phyloP scores from a whole-genome alignment of 2,888 invertebrate species.

The Luffia ferchaultella region DNA sequence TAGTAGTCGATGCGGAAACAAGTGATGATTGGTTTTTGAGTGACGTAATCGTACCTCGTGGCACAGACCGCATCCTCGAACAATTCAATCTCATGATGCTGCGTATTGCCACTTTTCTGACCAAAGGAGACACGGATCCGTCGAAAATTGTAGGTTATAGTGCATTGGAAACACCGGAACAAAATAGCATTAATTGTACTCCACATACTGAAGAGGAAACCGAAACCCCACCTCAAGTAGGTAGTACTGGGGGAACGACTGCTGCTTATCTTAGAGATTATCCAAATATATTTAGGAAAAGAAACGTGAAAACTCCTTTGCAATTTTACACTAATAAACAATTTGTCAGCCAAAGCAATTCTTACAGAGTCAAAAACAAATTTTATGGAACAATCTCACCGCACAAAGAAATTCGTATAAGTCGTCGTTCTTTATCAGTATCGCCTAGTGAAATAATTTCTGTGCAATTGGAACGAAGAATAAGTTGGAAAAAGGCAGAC shows the following conservation, averaged over 20 bases:
- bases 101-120: constrained; percentile 35
- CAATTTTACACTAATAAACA: too few species aligned
- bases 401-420: too few species aligned
- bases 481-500: not conserved
- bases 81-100: constrained; percentile 50
- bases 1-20: not conserved
- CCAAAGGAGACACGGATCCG: constrained; percentile 23
- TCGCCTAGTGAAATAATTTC: too few species aligned
- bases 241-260: constrained; percentile 29
- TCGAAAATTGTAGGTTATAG: constrained; percentile 17
- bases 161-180: constrained; percentile 10
- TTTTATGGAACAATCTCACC: too few species aligned
- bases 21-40: constrained; percentile 37
- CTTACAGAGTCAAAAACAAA: too few species aligned
- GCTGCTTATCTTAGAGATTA: constrained; percentile 47
- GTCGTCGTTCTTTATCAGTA: too few species aligned
- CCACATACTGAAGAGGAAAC: constrained; percentile 6
- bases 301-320: constrained; percentile 15
- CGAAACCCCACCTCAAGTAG: constrained; percentile 25
- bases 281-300: constrained; percentile 52
- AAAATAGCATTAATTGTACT: constrained; percentile 15
- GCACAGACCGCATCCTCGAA: constrained; percentile 47
- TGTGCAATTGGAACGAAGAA: too few species aligned
- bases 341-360: too few species aligned
- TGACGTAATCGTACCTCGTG: constrained; percentile 41